phyloP scores from a whole-genome alignment of 2,797 vertebrate species.

The Coregonus ussuriensis region DNA sequence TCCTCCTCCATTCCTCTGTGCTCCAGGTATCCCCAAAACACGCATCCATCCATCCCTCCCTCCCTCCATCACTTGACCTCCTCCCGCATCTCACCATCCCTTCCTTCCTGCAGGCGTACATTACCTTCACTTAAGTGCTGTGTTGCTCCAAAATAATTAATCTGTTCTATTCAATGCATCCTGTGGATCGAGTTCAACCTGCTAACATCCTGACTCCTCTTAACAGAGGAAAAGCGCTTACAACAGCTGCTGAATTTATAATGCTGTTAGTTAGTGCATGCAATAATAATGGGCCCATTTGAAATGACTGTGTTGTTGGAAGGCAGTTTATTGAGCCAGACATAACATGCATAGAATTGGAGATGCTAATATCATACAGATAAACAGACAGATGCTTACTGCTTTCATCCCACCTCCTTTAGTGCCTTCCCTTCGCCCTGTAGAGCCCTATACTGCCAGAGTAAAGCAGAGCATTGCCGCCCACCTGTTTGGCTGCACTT shows the following conservation, averaged over 20 bases:
- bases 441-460: not conserved
- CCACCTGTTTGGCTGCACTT: constrained; percentile 60
- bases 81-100: not conserved
- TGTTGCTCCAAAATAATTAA: constrained; percentile 4
- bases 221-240: not conserved
- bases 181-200: constrained; percentile 36
- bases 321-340: constrained; percentile 21
- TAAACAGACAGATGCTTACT: constrained; percentile 29
- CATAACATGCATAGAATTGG: constrained; percentile 13
- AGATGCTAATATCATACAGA: not conserved
- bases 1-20: constrained; percentile 20
- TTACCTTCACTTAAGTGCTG: constrained; percentile 3
- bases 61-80: not conserved
- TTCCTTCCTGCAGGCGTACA: constrained; percentile 21
- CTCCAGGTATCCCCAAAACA: constrained; percentile 23
- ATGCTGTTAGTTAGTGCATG: constrained; percentile 50
- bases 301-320: constrained; percentile 48
- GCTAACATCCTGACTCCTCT: constrained; percentile 27
- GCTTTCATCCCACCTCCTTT: constrained; percentile 18
- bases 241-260: constrained; percentile 56
- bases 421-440: not conserved
- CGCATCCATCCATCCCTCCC: constrained; percentile 1
- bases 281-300: constrained; percentile 62
- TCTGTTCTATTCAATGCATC: constrained; percentile 39
- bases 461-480: constrained; percentile 9